Percentiles rank a stretch among this genome's conserved stretches.
These are phyloP conservation scores for Procapra przewalskii DNA, from an alignment of 2,113 vertebrate species.

Conservation along the genomic window DNA sequence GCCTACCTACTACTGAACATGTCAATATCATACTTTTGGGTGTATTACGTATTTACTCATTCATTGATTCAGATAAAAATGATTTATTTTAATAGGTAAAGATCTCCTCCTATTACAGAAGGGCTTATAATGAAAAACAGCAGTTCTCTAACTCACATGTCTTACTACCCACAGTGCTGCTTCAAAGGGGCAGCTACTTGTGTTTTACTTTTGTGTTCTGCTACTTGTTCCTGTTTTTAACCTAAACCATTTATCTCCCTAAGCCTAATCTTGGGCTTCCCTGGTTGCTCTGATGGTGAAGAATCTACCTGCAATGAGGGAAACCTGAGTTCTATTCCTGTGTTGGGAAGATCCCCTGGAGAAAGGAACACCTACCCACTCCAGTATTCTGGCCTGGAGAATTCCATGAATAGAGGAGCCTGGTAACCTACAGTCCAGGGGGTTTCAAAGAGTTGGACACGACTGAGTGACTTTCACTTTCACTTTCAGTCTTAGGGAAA, in stretches of 20 bases:
- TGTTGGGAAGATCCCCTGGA: not conserved
- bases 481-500: not conserved
- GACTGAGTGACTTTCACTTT: not conserved
- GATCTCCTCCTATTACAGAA: not conserved
- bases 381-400: not conserved
- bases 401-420: not conserved
- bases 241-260: not conserved
- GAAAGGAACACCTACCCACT: not conserved
- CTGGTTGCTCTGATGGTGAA: not conserved
- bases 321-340: not conserved
- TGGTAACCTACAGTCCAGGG: not conserved
- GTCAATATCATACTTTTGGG: not conserved
- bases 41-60: not conserved
- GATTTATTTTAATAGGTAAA: not conserved
- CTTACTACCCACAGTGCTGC: not conserved
- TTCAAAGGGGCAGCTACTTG: not conserved
- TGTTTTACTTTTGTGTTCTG: conserved; percentile 11
- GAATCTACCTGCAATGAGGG: fast-evolving
- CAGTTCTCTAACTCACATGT: not conserved
- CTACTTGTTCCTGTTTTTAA: not conserved
- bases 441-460: fast-evolving
- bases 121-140: not conserved
- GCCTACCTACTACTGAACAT: not conserved
- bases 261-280: not conserved
- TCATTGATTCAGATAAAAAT: not conserved